These are phyloP conservation scores for Entelurus aequoreus DNA, from an alignment of 2,113 vertebrate species.

Conservation along the genomic window DNA sequence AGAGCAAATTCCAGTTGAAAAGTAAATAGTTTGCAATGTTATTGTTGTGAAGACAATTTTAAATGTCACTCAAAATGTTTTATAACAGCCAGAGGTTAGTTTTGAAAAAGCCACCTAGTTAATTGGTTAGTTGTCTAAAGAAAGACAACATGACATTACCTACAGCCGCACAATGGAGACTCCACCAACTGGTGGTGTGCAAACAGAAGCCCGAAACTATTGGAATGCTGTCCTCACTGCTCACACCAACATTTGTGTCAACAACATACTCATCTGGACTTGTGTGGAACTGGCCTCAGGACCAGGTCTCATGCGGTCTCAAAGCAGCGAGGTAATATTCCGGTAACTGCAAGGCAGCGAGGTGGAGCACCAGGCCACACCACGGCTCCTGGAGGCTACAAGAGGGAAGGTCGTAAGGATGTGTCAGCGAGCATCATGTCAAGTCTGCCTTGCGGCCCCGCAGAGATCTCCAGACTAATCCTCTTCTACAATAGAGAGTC, in stretches of 20 bases:
- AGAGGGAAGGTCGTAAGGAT: conserved; percentile 33
- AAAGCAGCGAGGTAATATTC: conserved; percentile 47
- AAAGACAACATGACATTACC: not conserved
- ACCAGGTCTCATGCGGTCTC: conserved; percentile 24
- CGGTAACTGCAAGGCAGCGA: conserved; percentile 44
- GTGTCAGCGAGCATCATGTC: conserved; percentile 65
- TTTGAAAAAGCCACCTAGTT: too few relatives aligned
- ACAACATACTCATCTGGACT: too few relatives aligned
- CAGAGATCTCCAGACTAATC: conserved; percentile 56
- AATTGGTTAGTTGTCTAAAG: too few relatives aligned
- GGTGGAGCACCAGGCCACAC: conserved; percentile 49
- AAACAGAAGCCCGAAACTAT: too few relatives aligned
- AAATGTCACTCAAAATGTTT: too few relatives aligned
- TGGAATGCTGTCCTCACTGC: too few relatives aligned
- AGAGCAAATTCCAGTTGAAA: too few relatives aligned
- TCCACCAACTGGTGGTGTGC: too few relatives aligned
- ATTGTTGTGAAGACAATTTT: too few relatives aligned
- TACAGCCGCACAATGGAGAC: not conserved
- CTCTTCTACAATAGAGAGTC: conserved; percentile 58
- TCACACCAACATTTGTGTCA: too few relatives aligned
- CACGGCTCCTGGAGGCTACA: conserved; percentile 36
- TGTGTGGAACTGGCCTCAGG: conserved; percentile 1
- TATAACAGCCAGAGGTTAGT: too few relatives aligned
- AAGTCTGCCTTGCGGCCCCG: conserved; percentile 51
- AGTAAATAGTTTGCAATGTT: too few relatives aligned